These are phyloP conservation scores for Tortricodes alternella DNA, from an alignment of 2,888 invertebrate species.

Conservation along the genomic window DNA sequence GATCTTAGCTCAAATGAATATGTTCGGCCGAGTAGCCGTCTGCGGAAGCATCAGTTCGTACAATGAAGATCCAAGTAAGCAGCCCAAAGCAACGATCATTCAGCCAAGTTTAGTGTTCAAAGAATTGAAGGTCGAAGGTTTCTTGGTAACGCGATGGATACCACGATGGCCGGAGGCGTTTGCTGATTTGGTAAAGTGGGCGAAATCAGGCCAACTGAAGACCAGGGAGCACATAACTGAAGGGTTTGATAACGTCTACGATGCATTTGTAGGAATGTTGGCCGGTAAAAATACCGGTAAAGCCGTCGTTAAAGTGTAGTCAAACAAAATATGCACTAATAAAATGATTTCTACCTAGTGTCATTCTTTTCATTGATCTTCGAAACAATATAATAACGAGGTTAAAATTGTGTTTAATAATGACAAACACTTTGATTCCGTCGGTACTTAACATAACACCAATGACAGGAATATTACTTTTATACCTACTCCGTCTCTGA, in stretches of 20 bases:
- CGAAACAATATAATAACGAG: too few species aligned
- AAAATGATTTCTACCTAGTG: too few species aligned
- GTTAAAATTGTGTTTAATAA: too few species aligned
- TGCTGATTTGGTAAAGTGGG: constrained; percentile 77
- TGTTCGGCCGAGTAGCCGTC: constrained; percentile 82
- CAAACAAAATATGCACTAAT: background rate
- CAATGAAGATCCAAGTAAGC: constrained; percentile 48
- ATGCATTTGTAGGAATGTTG: constrained; percentile 84
- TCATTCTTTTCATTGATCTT: background rate
- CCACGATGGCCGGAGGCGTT: constrained; percentile 79
- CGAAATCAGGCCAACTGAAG: constrained; percentile 83
- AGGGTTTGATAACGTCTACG: constrained; percentile 86
- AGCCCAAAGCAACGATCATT: constrained; percentile 65
- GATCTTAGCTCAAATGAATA: constrained; percentile 84
- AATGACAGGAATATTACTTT: too few species aligned
- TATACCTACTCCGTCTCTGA: too few species aligned
- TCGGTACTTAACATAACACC: too few species aligned
- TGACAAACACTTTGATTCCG: too few species aligned
- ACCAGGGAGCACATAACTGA: constrained; percentile 84
- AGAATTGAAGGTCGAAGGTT: constrained; percentile 83
- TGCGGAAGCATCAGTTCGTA: constrained; percentile 86
- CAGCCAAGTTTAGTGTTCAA: constrained; percentile 74
- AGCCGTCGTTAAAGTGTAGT: constrained; percentile 45
- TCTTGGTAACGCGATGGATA: constrained; percentile 67
- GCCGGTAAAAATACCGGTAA: constrained; percentile 84